Evolutionary conservation across 2,113 vertebrate genomes (phyloP).

Genomic region (Mixornis gularis): DNA sequence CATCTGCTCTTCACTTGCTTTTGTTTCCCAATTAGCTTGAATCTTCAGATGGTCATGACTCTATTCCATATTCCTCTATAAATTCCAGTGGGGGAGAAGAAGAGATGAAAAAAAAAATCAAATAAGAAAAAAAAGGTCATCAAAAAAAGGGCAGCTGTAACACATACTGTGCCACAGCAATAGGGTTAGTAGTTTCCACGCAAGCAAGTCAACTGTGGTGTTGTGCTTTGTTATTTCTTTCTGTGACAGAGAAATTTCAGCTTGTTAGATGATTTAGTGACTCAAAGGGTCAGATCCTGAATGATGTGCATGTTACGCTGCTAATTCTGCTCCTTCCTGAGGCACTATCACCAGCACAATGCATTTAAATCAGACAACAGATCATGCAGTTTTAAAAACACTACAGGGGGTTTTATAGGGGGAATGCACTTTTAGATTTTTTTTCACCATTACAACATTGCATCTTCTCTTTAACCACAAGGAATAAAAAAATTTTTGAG

Average conservation of each 20-base stretch:
- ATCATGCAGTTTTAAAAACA: background rate
- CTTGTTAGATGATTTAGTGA: constrained; percentile 4
- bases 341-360: background rate
- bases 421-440: background rate
- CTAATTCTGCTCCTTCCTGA: background rate
- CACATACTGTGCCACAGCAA: background rate
- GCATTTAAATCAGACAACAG: background rate
- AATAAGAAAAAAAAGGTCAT: background rate
- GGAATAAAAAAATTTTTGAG: background rate
- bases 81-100: background rate
- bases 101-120: background rate
- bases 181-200: background rate
- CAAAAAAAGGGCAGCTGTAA: background rate
- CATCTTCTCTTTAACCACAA: background rate
- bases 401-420: background rate
- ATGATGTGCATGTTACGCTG: background rate
- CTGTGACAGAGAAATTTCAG: background rate
- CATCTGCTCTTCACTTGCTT: constrained; percentile 37
- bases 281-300: background rate
- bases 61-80: constrained; percentile 12
- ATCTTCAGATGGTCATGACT: constrained; percentile 33
- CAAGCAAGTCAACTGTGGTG: background rate
- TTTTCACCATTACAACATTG: background rate
- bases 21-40: constrained; percentile 46
- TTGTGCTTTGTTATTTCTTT: background rate